Base-by-base conservation (phyloP, 2,797 vertebrate species). In the Pteropus rufus region DNA sequence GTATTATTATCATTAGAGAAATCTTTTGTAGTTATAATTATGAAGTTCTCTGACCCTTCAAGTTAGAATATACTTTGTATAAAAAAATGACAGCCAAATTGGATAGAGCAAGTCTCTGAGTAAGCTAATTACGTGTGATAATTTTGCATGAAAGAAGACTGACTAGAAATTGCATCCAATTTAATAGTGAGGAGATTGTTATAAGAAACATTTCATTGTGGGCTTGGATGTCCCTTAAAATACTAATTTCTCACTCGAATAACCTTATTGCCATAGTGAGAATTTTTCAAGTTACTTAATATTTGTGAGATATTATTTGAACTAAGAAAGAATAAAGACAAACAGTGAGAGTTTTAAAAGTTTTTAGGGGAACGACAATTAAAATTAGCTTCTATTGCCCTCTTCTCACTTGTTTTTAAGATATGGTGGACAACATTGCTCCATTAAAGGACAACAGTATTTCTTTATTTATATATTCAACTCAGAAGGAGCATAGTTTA, bases 171-270 rank as follows among this genome's bases (percentile, higher is more conserved):
- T 90, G 98, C 98, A 98, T 98, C 97, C 97, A 98, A 98, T 98
- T 98, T 98, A 98, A 97, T 82, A 96, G 97, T 97, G 93, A 98
- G 89, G 84, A 97, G 97, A 97, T 97, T 98, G 97, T 98, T 98
- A 97, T 95, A 97, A 97, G 95, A 98, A 98, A 96, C 96, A 97
- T 98, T 97, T 98, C 97, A 97, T 93, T 98, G 93, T 98, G 93
- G 94, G 93, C 95, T 97, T 95, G 75, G 95, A 98, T 98, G 95
- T 97, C 81, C 93, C 93, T 97, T 97, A 98, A 98, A 98, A 97
- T 98, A 94, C 97, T 98, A 97, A 98, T 98, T 98, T 98, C 98
- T 98, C 98, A 98, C 97, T 98, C 98, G 97, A 98, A 97, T 98
- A 98, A 97, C 79, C 96, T 98, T 97, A 97, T 95, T 97, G 93